Evolutionary conservation across 1,140 invertebrate genomes (phyloP), one percentile per base, ranked within the genome.

Genomic region (Hyles vespertilio): DNA sequence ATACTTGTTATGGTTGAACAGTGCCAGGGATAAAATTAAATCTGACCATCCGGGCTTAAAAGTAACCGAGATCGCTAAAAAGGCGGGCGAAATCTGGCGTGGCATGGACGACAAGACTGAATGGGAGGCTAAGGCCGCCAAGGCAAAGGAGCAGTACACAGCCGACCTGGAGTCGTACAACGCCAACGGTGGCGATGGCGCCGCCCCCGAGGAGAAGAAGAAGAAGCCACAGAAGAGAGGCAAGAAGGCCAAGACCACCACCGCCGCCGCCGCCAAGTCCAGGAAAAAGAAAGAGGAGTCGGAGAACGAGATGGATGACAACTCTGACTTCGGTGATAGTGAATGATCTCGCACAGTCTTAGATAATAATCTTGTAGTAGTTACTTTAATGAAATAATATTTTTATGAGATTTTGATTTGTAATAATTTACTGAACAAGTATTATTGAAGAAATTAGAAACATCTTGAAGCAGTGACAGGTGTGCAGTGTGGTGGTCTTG

Each of bases 81-180:
- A 96, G 79, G 97, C 92, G 59, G 97, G 97, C n/a, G 96, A 98
- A 88, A 90, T 97, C 87, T 99, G 98, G 98, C 94, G 93, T 67
- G 93, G 94, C 68, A 68, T 98, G 36, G 93, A 94, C 52, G 96
- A 98, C 72, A 98, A 98, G 91, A 63, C 34, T 44, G 59, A 56
- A 34, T 70, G 64, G 63, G 58, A 70, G 45, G 47, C 47, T 8
- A 52, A 52, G 32, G 67, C 67, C 3, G 63, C 61, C 5, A 58
- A 59, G 9, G 61, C 61, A 12, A 68, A 68, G 51, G 61, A 68
- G 49, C 58, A 61, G 34, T 68, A 68, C 53, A 51, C 58, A 10
- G 51, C 44, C 3, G 66, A 65, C 47, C 50, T 65, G 51, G 63
- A 65, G 52, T 58, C 51, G 36, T 65, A 50, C 55, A 61, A 65